Evolutionary conservation across 1,140 invertebrate species (phyloP), one percentile per base, ranked within the genome.

Genomic region (Anthonomus grandis): DNA sequence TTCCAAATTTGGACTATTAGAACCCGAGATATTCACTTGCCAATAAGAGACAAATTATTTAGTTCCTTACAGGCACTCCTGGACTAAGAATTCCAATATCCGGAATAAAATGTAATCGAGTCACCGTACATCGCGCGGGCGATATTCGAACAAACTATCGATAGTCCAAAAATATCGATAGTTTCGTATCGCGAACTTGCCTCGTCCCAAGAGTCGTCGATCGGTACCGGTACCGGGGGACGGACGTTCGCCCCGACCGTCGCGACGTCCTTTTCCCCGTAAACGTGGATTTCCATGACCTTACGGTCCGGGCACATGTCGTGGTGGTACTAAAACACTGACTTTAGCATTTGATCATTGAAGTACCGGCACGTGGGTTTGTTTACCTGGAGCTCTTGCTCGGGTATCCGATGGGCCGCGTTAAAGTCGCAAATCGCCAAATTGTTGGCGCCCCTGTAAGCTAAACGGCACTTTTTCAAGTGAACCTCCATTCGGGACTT

Each of bases 181-280:
- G n/a, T n/a, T n/a, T n/a, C n/a, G n/a, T n/a, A n/a, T n/a, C n/a
- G n/a, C n/a, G n/a, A 41, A 49, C 37, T 42, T 49, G 50, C 55
- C 41, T 50, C 39, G 24, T 57, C 55, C 55, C 55, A 57, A n/a
- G 36, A 27, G 8, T 34, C 15, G 45, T 57, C 55, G 27, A 57
- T 21, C 9, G 55, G 55, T 12, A 57, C 55, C 15, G 34, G 13
- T 2, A 24, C 4, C 4, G 22, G n/a, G 12, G 22, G 10, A 6
- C 2, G 22, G 8, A 4, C n/a, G 24, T 9, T 12, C 27, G 44
- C 3, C 22, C 39, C 18, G 10, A 39, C 17, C 25, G 19, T 10
- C 9, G 13, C 2, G 15, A 13, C 3, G 2, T 23, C n/a, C 8
- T 49, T 47, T 22, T 42, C 55, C 15, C 2, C n/a, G 34, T 27